These are phyloP conservation scores for Megamerina dolium DNA, from an alignment of 2,888 invertebrate species.

Conservation along the genomic window DNA sequence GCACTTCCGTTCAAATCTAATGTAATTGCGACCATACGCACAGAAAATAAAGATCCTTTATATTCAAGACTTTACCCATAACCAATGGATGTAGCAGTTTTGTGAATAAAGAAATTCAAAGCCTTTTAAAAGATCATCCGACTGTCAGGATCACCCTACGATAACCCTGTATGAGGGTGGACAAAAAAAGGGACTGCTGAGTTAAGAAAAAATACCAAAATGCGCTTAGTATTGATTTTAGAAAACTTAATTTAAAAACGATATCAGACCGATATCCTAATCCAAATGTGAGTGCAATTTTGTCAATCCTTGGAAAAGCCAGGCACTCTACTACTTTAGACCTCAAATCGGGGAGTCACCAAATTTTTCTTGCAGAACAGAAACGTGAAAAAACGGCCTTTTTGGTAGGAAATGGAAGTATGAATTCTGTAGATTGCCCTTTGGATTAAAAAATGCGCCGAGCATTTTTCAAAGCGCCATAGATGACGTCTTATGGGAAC, in stretches of 20 bases:
- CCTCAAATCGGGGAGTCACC: conserved; percentile 16
- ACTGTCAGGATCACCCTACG: conserved; percentile 10
- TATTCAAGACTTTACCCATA: conserved; percentile 12
- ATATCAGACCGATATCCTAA: conserved; percentile 14
- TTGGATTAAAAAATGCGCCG: too few species aligned
- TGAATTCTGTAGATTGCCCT: too few species aligned
- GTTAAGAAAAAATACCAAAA: conserved; percentile 9
- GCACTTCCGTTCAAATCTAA: conserved; percentile 10
- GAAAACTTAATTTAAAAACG: conserved; percentile 11
- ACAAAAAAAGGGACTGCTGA: conserved; percentile 13
- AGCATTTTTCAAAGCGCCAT: too few species aligned
- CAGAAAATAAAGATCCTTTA: conserved; percentile 9
- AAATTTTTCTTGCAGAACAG: conserved; percentile 14
- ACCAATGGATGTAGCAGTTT: conserved; percentile 11
- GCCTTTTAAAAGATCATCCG: conserved; percentile 12
- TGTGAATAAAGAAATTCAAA: conserved; percentile 9
- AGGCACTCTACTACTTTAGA: conserved; percentile 10
- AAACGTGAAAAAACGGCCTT: too few species aligned
- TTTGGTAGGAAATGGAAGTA: too few species aligned
- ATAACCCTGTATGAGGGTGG: conserved; percentile 12
- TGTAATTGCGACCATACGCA: conserved; percentile 11
- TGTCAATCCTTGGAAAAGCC: conserved; percentile 9
- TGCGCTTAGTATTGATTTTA: conserved; percentile 13
- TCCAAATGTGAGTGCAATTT: conserved; percentile 7
- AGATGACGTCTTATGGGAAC: too few species aligned